Evolutionary conservation across 1,140 invertebrate genomes (phyloP), one percentile per base, ranked within the genome.

Genomic region (Drosophila pallidifrons): DNA sequence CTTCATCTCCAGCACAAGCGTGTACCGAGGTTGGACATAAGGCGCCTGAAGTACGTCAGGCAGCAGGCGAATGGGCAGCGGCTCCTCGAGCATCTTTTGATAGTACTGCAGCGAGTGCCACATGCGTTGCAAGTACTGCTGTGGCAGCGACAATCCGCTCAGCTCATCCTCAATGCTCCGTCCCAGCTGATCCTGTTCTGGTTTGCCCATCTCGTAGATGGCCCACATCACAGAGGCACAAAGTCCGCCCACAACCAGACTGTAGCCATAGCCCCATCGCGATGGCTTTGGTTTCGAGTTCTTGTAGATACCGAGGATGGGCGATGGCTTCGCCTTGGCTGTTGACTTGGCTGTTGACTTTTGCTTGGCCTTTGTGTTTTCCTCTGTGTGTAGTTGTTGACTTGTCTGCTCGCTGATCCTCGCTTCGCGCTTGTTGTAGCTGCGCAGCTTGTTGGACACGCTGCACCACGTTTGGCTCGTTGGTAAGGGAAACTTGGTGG

Each of bases 1-100:
- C 45, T 96, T 99, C 92, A 99, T 94, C 94, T 99, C 99, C 61
- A 99, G 92, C 6, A 99, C 96, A 13, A 99, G 93, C 1, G 99
- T 99, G 91, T 99, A 99, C 2, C 97, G 97, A 11, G 99, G 99
- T 92, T 99, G 99, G 78, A 96, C 94, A 91, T 99, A 99, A 0
- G 99, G 99, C 68, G 96, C 95, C 65, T 96, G 95, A 2, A 99
- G 88, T 8, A 98, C 96, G 93, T 99, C 98, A 25, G 99, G 99
- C 55, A 99, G 93, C 13, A 99, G 93, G 92, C 98, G 97, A 60
- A 98, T 96, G 72, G 98, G 95, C 10, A 98, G 97, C 6, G 99
- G 99, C 89, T 99, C 98, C 93, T 97, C 95, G 61, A 99, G 96
- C 93, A 97, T 95, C 95, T 96, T 96, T 91, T 95, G 95, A 91